Evolutionary conservation across 2,797 vertebrate genomes (phyloP).

Genomic region (Notolabrus celidotus): DNA sequence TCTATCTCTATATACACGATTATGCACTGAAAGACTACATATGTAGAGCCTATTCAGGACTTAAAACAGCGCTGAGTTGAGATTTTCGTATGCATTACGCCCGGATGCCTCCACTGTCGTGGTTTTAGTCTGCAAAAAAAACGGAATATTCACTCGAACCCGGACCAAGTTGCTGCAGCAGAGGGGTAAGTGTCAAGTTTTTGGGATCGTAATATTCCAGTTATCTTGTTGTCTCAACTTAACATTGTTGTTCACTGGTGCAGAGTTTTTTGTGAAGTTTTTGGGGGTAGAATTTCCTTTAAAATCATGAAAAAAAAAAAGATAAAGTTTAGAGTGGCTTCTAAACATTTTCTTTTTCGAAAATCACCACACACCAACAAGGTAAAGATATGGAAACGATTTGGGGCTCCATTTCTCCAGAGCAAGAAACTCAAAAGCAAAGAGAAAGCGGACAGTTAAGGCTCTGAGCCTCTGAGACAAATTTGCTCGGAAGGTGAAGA

Average conservation of each 20-base stretch:
- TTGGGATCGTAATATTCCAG: not conserved
- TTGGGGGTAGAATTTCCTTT: no score
- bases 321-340: no score
- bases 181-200: constrained; percentile 63
- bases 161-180: constrained; percentile 39
- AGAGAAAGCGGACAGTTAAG: not conserved
- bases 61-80: constrained; percentile 2
- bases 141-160: constrained; percentile 65
- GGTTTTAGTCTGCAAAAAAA: constrained; percentile 58
- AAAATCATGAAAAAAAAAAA: no score
- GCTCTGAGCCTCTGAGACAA: constrained; percentile 1
- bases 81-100: constrained; percentile 21
- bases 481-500: constrained; percentile 16
- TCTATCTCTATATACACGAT: constrained; percentile 5
- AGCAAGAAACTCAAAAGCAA: not conserved
- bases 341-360: no score
- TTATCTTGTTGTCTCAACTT: not conserved
- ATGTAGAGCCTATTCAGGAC: constrained; percentile 37
- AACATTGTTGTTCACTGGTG: not conserved
- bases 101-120: constrained; percentile 69
- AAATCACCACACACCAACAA: constrained; percentile 1
- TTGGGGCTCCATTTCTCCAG: constrained; percentile 7
- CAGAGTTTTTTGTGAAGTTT: no score
- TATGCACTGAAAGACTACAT: constrained; percentile 57
- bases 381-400: constrained; percentile 9